Conservation (phyloP, 2,888 invertebrate genomes). For the Heteropelma amictum region DNA sequence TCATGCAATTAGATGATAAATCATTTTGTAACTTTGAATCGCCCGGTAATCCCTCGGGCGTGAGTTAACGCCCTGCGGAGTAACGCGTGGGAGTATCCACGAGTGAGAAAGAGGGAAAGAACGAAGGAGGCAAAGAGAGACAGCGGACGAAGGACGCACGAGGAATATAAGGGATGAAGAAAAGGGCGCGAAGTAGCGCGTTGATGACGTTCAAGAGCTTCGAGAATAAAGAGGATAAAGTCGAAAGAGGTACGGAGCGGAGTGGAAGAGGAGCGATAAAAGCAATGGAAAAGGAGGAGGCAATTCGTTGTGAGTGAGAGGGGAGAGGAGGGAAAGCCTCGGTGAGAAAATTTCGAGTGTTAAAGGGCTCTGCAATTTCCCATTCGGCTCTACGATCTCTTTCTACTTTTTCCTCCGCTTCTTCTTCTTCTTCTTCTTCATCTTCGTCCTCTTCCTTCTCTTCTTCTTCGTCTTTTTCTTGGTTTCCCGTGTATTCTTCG, state of each 20-base stretch:
- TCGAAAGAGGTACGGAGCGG: background rate
- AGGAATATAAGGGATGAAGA: background rate
- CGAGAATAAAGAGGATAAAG: background rate
- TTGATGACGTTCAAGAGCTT: constrained; percentile 5
- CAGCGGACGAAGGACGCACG: background rate
- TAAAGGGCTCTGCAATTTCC: constrained; percentile 46
- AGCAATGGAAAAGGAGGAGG: background rate
- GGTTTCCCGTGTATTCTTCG: too few species aligned
- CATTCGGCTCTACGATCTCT: constrained; percentile 30
- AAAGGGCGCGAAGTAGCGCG: background rate
- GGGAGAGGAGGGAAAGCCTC: background rate
- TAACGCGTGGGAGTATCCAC: background rate
- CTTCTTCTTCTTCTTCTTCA: background rate
- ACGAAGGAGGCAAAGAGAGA: background rate
- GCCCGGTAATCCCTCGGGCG: constrained; percentile 50
- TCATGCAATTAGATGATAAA: constrained; percentile 76
- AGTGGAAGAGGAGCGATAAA: constrained; percentile 4
- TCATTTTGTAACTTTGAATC: constrained; percentile 74
- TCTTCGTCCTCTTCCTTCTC: background rate
- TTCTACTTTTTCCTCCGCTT: background rate
- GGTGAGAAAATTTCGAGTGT: constrained; percentile 28
- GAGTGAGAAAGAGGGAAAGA: constrained; percentile 10
- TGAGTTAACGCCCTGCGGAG: constrained; percentile 36
- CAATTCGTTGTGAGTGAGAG: background rate
- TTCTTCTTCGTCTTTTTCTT: background rate